phyloP scores from a whole-genome alignment of 2,888 invertebrate genomes.

The Temnothorax ravouxi region DNA sequence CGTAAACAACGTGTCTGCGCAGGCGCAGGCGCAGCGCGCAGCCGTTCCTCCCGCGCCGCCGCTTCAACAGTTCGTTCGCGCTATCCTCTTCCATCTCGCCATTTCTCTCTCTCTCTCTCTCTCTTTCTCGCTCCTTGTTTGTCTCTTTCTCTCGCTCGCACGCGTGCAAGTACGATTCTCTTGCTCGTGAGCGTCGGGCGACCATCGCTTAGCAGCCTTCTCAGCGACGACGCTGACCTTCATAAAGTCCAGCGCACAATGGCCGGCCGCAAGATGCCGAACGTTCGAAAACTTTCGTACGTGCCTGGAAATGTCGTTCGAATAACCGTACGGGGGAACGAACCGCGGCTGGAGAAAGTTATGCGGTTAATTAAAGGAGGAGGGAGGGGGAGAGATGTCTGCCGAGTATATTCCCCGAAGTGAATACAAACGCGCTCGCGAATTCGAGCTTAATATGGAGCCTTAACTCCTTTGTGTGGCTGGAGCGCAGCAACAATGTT shows the following conservation, averaged over 20 bases:
- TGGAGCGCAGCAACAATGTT: slow-evolving; percentile 33
- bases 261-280: slow-evolving; percentile 24
- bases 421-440: slow-evolving; percentile 5
- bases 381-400: neutral
- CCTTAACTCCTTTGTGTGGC: slow-evolving; percentile 10
- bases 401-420: neutral
- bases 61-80: slow-evolving; percentile 50
- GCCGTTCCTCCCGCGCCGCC: slow-evolving; percentile 51
- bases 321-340: neutral
- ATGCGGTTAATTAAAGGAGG: slow-evolving; percentile 33
- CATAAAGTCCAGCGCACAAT: slow-evolving; percentile 61
- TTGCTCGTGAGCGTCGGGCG: slow-evolving; percentile 69
- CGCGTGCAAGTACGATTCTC: slow-evolving; percentile 58
- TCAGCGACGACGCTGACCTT: slow-evolving; percentile 72
- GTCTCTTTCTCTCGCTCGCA: slow-evolving; percentile 55
- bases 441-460: slow-evolving; percentile 39
- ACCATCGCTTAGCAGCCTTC: slow-evolving; percentile 66
- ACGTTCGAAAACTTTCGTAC: slow-evolving; percentile 33
- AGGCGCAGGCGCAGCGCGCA: slow-evolving; percentile 83
- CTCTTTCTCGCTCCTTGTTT: slow-evolving; percentile 27
- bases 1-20: slow-evolving; percentile 84
- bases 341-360: slow-evolving; percentile 17
- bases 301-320: slow-evolving; percentile 3
- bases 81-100: slow-evolving; percentile 50
- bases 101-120: slow-evolving; percentile 57